Conservation (phyloP, 2,797 vertebrate genomes). For the Buphagus erythrorhynchus region DNA sequence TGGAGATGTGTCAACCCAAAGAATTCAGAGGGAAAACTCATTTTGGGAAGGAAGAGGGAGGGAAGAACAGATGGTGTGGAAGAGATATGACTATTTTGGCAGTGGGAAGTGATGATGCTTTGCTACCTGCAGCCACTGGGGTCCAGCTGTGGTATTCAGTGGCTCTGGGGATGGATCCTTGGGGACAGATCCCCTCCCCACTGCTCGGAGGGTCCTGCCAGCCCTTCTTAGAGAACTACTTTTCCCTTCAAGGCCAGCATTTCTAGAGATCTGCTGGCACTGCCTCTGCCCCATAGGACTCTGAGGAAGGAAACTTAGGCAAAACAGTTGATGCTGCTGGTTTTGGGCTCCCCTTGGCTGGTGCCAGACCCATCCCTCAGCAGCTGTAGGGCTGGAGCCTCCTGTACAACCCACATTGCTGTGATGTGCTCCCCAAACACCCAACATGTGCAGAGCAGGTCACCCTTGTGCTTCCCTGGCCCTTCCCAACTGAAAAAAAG, state of each 20-base stretch:
- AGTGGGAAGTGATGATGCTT: not conserved
- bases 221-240: rapidly evolving
- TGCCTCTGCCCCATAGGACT: rapidly evolving
- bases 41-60: not conserved
- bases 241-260: not conserved
- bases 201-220: not conserved
- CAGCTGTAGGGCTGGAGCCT: not conserved
- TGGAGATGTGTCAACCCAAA: not conserved
- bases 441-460: not conserved
- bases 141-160: not conserved
- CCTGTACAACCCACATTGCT: not conserved
- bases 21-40: not conserved
- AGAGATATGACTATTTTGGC: not conserved
- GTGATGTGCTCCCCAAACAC: not conserved
- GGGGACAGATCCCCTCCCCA: not conserved
- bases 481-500: rapidly evolving
- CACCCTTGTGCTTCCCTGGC: not conserved
- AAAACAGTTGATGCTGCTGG: not conserved
- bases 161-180: not conserved
- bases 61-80: not conserved
- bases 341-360: not conserved
- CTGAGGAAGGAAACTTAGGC: not conserved
- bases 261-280: not conserved
- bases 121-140: rapidly evolving
- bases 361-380: not conserved